Conservation (phyloP, 1,140 invertebrate genomes). For the Platyura marginata region DNA sequence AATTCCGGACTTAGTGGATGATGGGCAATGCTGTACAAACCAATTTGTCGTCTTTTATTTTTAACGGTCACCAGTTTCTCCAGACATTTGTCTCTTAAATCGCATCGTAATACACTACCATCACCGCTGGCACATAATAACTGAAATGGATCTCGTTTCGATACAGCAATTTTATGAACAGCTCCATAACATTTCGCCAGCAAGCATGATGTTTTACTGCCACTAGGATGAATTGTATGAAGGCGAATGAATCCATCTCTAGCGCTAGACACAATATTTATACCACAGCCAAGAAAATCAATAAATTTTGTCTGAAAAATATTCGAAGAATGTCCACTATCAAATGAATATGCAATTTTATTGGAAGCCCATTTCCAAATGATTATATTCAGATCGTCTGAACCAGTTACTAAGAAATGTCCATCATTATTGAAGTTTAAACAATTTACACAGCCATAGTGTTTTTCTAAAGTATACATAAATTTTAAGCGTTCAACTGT, state of each 20-base stretch:
- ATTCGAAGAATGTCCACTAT: conserved; percentile 68
- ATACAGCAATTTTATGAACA: conserved; percentile 18
- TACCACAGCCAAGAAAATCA: conserved; percentile 9
- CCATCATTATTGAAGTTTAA: conserved; percentile 71
- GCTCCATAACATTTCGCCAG: conserved; percentile 14
- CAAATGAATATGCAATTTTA: conserved; percentile 39
- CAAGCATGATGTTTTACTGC: too few species aligned
- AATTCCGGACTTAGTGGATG: conserved; percentile 68
- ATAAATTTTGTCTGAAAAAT: conserved; percentile 72
- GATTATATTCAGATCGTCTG: conserved; percentile 71
- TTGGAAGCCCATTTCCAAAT: conserved; percentile 81
- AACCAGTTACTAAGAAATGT: conserved; percentile 61
- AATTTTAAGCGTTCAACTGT: conserved; percentile 66
- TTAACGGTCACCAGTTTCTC: neutral
- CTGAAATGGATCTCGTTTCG: conserved; percentile 49
- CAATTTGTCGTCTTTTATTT: conserved; percentile 21
- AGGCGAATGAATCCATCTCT: too few species aligned
- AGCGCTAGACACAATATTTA: too few species aligned
- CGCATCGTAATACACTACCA: conserved; percentile 58
- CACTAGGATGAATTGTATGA: too few species aligned
- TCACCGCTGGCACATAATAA: conserved; percentile 81
- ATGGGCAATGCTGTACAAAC: conserved; percentile 69
- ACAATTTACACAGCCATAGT: conserved; percentile 82
- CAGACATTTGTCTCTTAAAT: conserved; percentile 39
- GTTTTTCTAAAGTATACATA: conserved; percentile 56